Evolutionary conservation across 2,113 vertebrate species (phyloP).

Genomic region (Ondatra zibethicus): DNA sequence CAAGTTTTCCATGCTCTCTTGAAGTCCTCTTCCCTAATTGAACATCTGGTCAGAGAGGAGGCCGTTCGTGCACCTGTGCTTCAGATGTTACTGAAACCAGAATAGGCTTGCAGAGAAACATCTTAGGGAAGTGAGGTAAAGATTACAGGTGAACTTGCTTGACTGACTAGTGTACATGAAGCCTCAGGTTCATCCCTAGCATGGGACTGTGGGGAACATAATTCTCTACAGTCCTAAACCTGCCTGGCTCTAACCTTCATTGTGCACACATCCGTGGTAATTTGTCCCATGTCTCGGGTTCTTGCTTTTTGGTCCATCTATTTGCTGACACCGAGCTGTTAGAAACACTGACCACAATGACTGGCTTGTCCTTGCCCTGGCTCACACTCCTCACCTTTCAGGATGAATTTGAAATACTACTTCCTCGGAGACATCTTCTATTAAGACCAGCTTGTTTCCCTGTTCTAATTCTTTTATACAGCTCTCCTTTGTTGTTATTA

Average conservation of each 20-base stretch:
- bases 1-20: neutral
- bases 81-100: neutral
- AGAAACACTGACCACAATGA: neutral
- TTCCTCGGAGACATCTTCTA: neutral
- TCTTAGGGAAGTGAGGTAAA: neutral
- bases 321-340: neutral
- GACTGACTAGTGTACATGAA: neutral
- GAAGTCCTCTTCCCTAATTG: neutral
- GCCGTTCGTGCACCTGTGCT: neutral
- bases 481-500: neutral
- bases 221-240: neutral
- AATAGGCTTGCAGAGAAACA: neutral
- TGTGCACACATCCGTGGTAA: neutral
- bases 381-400: neutral
- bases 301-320: neutral
- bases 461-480: neutral
- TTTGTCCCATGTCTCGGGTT: neutral
- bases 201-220: accelerated
- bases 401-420: neutral
- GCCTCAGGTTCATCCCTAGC: neutral
- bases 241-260: neutral
- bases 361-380: neutral
- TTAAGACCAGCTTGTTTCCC: neutral
- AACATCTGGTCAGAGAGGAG: neutral
- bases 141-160: neutral